Percentiles rank a stretch among this genome's conserved stretches.
Evolutionary conservation across 2,113 vertebrate genomes (phyloP).

Genomic region (Pygoscelis antarcticus): DNA sequence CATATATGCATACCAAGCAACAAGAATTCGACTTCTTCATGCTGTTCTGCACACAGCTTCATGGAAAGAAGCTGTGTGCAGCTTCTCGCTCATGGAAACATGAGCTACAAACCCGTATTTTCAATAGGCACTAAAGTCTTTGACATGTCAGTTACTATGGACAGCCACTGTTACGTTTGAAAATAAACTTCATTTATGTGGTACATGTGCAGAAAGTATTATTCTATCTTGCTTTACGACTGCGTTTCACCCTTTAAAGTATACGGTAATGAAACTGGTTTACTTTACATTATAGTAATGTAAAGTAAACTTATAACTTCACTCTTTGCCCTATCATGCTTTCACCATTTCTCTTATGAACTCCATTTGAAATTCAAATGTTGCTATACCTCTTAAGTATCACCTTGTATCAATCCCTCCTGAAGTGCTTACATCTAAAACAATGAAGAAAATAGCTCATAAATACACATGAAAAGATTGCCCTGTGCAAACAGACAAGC

Average conservation of each 20-base stretch:
- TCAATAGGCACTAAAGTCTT: background rate
- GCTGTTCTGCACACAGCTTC: background rate
- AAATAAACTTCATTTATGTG: background rate
- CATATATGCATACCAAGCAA: background rate
- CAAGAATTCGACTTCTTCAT: background rate
- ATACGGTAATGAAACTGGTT: background rate
- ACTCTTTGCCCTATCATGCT: background rate
- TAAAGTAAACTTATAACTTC: background rate
- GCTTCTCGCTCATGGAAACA: background rate
- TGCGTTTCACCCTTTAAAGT: background rate
- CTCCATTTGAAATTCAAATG: background rate
- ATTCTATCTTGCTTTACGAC: background rate
- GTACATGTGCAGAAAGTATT: background rate
- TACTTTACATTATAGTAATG: background rate
- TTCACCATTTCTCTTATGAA: background rate
- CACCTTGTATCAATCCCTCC: background rate
- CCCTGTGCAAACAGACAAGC: background rate
- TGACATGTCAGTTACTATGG: background rate
- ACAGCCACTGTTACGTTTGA: background rate
- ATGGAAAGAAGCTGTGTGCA: too few relatives aligned
- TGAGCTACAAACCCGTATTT: background rate
- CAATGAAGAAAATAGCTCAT: background rate
- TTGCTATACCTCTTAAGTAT: background rate
- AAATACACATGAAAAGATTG: background rate
- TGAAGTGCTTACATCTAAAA: background rate